A percentile compares a stretch with the other conserved stretches of the same genome.
Conservation (phyloP, 2,888 invertebrate genomes). For the Elgonia sp. region DNA sequence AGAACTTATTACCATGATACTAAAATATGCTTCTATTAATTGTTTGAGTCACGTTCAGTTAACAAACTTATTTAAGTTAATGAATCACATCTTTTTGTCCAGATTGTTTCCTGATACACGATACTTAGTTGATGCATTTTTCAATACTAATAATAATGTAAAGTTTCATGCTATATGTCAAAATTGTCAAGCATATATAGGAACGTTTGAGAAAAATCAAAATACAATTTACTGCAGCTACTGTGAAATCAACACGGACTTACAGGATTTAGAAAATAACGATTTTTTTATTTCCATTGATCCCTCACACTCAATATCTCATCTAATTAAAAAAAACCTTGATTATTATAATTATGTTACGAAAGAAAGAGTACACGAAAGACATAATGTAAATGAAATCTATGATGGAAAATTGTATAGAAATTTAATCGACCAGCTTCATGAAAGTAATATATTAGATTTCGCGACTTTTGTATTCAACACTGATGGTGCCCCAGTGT, state of each 20-base stretch:
- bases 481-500: conserved; percentile 52
- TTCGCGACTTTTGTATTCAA: conserved; percentile 7
- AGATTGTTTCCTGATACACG: conserved; percentile 61
- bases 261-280: conserved; percentile 16
- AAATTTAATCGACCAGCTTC: not conserved
- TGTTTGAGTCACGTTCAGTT: conserved; percentile 12
- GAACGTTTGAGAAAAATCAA: conserved; percentile 7
- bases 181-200: conserved; percentile 12
- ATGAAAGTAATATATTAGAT: not conserved
- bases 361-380: conserved; percentile 26
- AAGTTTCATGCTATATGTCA: conserved; percentile 23
- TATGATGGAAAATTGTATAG: conserved; percentile 57
- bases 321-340: conserved; percentile 25
- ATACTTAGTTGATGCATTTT: conserved; percentile 52
- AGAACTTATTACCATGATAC: too few relatives aligned
- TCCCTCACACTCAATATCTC: conserved; percentile 47
- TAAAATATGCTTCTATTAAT: too few relatives aligned
- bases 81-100: conserved; percentile 55
- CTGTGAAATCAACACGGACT: conserved; percentile 18
- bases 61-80: conserved; percentile 49
- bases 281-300: conserved; percentile 61
- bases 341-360: conserved; percentile 53
- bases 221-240: conserved; percentile 4
- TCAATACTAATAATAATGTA: conserved; percentile 8
- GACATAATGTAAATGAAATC: conserved; percentile 41